Evolutionary conservation across 2,888 invertebrate genomes (phyloP).

Genomic region (Cryptocheilus praepositus): DNA sequence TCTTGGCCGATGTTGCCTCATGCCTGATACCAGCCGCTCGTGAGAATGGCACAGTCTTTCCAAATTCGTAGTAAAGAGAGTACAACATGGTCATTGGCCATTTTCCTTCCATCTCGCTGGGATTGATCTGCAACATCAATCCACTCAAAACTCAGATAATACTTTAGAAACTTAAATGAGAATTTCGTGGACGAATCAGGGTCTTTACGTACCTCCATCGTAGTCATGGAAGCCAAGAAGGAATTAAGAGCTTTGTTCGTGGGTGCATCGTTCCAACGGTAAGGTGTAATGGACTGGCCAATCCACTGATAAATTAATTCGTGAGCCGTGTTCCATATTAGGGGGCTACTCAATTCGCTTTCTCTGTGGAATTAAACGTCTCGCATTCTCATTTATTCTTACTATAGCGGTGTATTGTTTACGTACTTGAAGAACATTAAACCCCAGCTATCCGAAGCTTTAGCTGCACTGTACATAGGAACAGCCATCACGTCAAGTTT

Average conservation of each 20-base stretch:
- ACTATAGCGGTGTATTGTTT: background rate
- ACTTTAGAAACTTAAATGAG: background rate
- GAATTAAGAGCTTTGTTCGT: slow-evolving; percentile 86
- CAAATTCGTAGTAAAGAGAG: slow-evolving; percentile 87
- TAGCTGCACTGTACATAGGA: slow-evolving; percentile 83
- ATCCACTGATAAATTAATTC: slow-evolving; percentile 89
- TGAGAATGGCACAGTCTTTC: slow-evolving; percentile 86
- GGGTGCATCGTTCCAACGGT: slow-evolving; percentile 86
- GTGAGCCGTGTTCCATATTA: slow-evolving; percentile 82
- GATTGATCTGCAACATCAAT: slow-evolving; percentile 78
- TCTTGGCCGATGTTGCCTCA: slow-evolving; percentile 85
- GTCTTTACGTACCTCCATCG: slow-evolving; percentile 79
- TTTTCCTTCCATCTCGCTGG: slow-evolving; percentile 85
- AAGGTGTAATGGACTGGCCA: slow-evolving; percentile 84
- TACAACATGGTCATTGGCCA: slow-evolving; percentile 88
- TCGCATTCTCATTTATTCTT: background rate
- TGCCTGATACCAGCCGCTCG: slow-evolving; percentile 85
- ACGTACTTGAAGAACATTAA: slow-evolving; percentile 85
- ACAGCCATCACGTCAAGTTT: slow-evolving; percentile 85
- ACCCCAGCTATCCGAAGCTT: slow-evolving; percentile 87
- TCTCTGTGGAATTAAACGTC: slow-evolving; percentile 77
- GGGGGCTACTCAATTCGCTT: slow-evolving; percentile 82
- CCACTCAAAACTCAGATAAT: background rate
- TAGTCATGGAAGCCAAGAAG: slow-evolving; percentile 84
- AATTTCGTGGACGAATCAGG: slow-evolving; percentile 1